A percentile compares a stretch with the other conserved stretches of the same genome.
Evolutionary conservation across 2,113 vertebrate genomes (phyloP).

Genomic region (Nesogale talazaci): DNA sequence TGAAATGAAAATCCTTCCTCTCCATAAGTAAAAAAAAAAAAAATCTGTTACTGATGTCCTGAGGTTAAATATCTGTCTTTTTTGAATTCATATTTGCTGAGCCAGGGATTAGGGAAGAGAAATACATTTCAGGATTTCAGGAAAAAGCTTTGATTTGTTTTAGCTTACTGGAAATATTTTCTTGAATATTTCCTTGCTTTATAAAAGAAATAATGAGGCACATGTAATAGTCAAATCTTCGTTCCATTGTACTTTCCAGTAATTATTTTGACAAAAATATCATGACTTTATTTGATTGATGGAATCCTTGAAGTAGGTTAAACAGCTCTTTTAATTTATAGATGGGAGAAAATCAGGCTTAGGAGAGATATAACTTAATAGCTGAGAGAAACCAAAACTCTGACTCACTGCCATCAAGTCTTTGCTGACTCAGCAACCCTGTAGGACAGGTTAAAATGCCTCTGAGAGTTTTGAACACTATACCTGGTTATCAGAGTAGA

Average conservation of each 20-base stretch:
- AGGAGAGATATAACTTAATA: neutral
- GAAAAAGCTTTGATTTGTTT: slow-evolving; percentile 23
- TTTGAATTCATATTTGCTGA: neutral
- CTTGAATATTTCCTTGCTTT: neutral
- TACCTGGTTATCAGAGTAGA: too few species aligned
- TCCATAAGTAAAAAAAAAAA: neutral
- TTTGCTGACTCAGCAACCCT: too few species aligned
- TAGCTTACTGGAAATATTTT: slow-evolving; percentile 31
- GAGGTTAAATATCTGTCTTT: neutral
- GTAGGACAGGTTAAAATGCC: too few species aligned
- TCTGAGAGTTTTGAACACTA: too few species aligned
- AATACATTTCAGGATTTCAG: neutral
- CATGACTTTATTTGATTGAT: neutral
- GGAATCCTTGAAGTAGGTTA: neutral
- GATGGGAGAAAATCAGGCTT: neutral
- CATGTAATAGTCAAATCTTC: neutral
- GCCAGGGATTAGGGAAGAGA: neutral
- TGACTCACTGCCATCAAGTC: too few species aligned
- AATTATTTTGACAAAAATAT: slow-evolving; percentile 30
- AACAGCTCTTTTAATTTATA: neutral
- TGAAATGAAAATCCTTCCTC: neutral
- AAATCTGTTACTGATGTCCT: neutral
- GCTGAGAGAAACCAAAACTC: too few species aligned
- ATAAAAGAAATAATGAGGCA: neutral
- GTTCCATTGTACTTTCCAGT: neutral